Evolutionary conservation across 2,888 invertebrate genomes (phyloP).

Genomic region (Brachypterus glaber): DNA sequence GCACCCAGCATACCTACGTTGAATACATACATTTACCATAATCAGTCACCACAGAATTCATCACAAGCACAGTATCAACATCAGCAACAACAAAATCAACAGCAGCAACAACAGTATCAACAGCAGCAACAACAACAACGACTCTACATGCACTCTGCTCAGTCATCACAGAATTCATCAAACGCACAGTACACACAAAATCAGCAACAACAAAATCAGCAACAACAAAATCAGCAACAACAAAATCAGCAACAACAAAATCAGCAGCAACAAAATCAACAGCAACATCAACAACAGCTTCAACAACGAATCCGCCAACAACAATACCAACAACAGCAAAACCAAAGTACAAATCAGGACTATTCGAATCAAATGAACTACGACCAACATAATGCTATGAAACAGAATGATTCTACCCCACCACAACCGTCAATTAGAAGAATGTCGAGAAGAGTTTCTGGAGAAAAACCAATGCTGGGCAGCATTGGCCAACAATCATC

Average conservation of each 20-base stretch:
- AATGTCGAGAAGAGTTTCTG: constrained; percentile 43
- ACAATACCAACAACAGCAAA: constrained; percentile 31
- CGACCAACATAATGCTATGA: too few relatives aligned
- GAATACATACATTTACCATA: constrained; percentile 12
- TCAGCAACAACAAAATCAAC: constrained; percentile 25
- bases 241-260: background rate
- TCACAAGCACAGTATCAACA: constrained; percentile 29
- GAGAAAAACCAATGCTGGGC: constrained; percentile 36
- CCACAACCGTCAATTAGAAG: too few relatives aligned
- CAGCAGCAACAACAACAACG: constrained; percentile 25
- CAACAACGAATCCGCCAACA: too few relatives aligned
- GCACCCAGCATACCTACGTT: constrained; percentile 13
- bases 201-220: constrained; percentile 24
- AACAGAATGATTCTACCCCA: too few relatives aligned
- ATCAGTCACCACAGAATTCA: constrained; percentile 26
- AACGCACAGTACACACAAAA: constrained; percentile 33
- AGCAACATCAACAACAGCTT: too few relatives aligned
- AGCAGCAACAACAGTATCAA: constrained; percentile 24
- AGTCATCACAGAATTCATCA: constrained; percentile 26
- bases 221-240: constrained; percentile 28
- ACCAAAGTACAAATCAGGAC: constrained; percentile 16
- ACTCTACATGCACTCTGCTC: constrained; percentile 15
- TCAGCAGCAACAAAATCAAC: background rate
- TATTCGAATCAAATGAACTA: constrained; percentile 9
- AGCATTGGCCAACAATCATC: constrained; percentile 53